A percentile compares a stretch with the other conserved stretches of the same genome.
These are phyloP conservation scores for Drosophila nigricruria DNA, from an alignment of 2,888 invertebrate genomes.

Conservation along the genomic window DNA sequence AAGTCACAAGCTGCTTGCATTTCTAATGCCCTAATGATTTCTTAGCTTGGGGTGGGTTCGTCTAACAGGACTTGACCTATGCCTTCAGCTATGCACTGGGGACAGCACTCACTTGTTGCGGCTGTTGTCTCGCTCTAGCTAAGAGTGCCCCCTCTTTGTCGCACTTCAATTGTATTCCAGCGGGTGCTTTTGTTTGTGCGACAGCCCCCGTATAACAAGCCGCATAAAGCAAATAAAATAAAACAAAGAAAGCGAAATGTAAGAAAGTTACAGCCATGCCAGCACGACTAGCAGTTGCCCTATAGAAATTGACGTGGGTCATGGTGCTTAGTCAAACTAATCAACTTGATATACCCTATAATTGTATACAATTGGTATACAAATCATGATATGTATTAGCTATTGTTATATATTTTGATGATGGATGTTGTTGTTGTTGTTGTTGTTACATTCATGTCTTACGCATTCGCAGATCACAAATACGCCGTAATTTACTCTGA, in stretches of 20 bases:
- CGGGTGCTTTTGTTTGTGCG: conserved; percentile 35
- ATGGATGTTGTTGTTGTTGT: not conserved
- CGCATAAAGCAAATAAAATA: conserved; percentile 20
- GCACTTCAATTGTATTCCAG: conserved; percentile 1
- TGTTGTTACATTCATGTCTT: not conserved
- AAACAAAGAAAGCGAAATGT: not conserved
- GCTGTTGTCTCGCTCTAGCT: not conserved
- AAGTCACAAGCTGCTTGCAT: conserved; percentile 4
- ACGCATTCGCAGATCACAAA: conserved; percentile 1
- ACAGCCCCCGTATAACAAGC: conserved; percentile 9
- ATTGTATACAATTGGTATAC: not conserved
- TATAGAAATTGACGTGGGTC: no score
- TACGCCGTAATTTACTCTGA: conserved; percentile 1
- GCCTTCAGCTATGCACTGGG: conserved; percentile 27
- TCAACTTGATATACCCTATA: not conserved
- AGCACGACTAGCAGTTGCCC: not conserved
- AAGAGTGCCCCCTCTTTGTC: not conserved
- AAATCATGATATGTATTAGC: not conserved
- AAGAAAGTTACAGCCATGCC: not conserved
- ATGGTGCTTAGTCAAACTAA: no score
- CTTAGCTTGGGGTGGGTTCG: conserved; percentile 3
- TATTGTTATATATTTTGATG: not conserved
- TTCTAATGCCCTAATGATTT: conserved; percentile 18
- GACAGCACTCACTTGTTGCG: conserved; percentile 47
- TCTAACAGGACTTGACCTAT: conserved; percentile 38